Percentiles rank a stretch among this genome's conserved stretches.
Evolutionary conservation across 1,140 invertebrate genomes (phyloP).

Genomic region (Apis florea): DNA sequence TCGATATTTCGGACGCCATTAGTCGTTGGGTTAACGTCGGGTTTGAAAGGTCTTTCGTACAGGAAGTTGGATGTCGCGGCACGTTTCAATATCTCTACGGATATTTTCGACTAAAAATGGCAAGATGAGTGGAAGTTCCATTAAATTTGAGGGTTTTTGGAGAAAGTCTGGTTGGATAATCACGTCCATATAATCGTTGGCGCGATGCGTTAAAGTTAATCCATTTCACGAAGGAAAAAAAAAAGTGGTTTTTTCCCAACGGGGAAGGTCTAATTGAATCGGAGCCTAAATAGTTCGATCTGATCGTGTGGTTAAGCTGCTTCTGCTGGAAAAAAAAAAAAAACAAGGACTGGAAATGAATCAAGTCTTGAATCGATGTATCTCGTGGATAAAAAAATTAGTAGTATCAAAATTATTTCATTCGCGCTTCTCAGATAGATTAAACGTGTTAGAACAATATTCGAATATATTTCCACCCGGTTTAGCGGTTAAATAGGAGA

Average conservation of each 20-base stretch:
- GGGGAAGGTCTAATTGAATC: background rate
- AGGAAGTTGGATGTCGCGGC: background rate
- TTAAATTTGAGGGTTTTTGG: background rate
- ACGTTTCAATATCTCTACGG: background rate
- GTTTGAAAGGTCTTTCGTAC: background rate
- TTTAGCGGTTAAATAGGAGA: too few species aligned
- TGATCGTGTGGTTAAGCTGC: background rate
- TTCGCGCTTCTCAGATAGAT: too few species aligned
- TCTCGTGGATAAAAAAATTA: constrained; percentile 18
- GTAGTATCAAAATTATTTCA: too few species aligned
- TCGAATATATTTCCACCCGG: too few species aligned
- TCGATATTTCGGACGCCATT: background rate
- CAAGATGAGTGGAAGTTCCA: background rate
- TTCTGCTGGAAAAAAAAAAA: too few species aligned
- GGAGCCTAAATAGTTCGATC: background rate
- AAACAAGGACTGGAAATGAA: background rate
- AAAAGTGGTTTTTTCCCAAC: background rate
- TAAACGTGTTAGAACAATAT: too few species aligned
- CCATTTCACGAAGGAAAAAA: background rate
- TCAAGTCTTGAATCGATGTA: too few species aligned
- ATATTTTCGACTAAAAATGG: background rate
- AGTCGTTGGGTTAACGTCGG: background rate
- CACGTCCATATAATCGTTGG: background rate
- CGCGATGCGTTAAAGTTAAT: too few species aligned
- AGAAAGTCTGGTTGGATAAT: background rate